A percentile compares a stretch with the other conserved stretches of the same genome.
These are phyloP conservation scores for Zaprionus tsacasi DNA, from an alignment of 1,140 invertebrate species.

Conservation along the genomic window DNA sequence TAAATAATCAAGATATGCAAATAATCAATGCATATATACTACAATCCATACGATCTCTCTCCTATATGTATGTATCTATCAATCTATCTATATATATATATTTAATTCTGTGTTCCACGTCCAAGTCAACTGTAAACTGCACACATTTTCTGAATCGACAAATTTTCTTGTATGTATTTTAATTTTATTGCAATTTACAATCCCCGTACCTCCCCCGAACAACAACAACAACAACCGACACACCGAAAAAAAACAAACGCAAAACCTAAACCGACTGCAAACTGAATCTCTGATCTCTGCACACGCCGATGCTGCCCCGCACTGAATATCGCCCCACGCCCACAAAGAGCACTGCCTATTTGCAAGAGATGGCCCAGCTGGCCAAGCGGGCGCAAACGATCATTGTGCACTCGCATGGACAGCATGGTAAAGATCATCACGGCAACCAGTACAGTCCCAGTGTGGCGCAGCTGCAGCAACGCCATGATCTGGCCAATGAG, in stretches of 20 bases:
- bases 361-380: slow-evolving; percentile 80
- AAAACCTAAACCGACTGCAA: slow-evolving; percentile 15
- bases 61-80: background rate
- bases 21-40: background rate
- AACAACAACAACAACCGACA: slow-evolving; percentile 25
- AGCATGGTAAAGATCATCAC: slow-evolving; percentile 75
- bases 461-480: slow-evolving; percentile 62
- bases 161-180: slow-evolving; percentile 67
- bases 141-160: slow-evolving; percentile 40
- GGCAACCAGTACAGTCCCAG: slow-evolving; percentile 77
- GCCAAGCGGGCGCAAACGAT: slow-evolving; percentile 79
- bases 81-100: slow-evolving; percentile 28
- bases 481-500: slow-evolving; percentile 63
- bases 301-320: background rate
- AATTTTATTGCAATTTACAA: slow-evolving; percentile 66
- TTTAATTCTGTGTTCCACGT: slow-evolving; percentile 19
- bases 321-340: slow-evolving; percentile 11
- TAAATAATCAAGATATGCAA: slow-evolving; percentile 3
- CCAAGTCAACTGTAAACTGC: slow-evolving; percentile 41
- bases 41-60: slow-evolving; percentile 54
- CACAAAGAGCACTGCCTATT: slow-evolving; percentile 69
- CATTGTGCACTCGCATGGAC: slow-evolving; percentile 73
- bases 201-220: slow-evolving; percentile 30
- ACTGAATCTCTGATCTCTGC: background rate
- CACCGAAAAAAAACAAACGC: slow-evolving; percentile 19